Conservation (phyloP, 2,797 vertebrate species). For the Huso huso region DNA sequence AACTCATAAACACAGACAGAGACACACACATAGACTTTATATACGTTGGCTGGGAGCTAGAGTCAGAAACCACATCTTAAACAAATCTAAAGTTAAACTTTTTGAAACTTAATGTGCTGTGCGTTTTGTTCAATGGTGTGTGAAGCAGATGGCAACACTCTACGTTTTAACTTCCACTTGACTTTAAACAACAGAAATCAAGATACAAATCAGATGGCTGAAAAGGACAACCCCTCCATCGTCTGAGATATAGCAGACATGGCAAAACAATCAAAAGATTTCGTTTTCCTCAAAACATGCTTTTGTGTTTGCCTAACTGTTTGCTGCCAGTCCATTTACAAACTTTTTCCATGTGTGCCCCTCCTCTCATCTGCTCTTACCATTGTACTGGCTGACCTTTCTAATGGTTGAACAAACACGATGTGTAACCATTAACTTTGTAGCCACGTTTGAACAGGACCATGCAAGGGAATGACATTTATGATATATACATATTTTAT, state of each 20-base stretch:
- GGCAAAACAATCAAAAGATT: not conserved
- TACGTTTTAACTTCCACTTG: no score
- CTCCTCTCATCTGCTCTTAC: slow-evolving; percentile 56
- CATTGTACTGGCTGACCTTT: slow-evolving; percentile 57
- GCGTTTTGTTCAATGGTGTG: no score
- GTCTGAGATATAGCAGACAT: not conserved
- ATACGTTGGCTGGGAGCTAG: no score
- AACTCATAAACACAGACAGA: no score
- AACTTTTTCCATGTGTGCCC: slow-evolving; percentile 60
- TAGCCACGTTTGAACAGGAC: slow-evolving; percentile 56
- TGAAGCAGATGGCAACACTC: no score
- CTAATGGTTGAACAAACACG: slow-evolving; percentile 81
- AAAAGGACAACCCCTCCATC: no score
- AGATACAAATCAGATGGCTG: no score
- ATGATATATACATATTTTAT: slow-evolving; percentile 28
- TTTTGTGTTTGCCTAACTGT: not conserved
- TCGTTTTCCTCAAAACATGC: not conserved
- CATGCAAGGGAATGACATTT: slow-evolving; percentile 59
- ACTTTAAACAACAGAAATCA: no score
- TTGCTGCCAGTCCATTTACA: slow-evolving; percentile 34
- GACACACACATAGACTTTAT: no score
- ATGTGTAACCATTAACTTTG: slow-evolving; percentile 86
- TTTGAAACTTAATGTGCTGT: no score
- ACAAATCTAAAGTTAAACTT: no score
- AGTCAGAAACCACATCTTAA: no score